Evolutionary conservation across 2,797 vertebrate species (phyloP), one percentile per base, ranked within the genome.

Genomic region (Coendou prehensilis): DNA sequence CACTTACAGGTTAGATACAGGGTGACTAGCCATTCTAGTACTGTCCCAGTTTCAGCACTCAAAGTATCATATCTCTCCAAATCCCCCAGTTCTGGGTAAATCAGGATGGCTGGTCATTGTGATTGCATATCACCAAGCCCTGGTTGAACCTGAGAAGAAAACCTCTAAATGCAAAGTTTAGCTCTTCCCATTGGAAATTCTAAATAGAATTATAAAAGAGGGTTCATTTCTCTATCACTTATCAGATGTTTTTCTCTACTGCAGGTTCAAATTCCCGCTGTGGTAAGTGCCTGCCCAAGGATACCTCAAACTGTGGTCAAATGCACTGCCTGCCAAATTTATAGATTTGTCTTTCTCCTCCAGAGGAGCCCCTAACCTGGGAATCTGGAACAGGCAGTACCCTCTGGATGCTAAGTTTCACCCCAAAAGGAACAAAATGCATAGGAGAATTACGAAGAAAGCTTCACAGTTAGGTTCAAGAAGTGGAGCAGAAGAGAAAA

Each of bases 291-390:
- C 64, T 64, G 13, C 8, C 67, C 18, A 79, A 18, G n/a, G n/a
- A 59, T 57, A 88, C n/a, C 37, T 92, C 81, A 61, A 92, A 90
- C 63, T 80, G 59, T 54, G 52, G 73, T 93, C 80, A 86, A n/a
- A 90, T 64, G 37, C 1, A 56, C 56, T 89, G 75, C 30, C 37
- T 37, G 57, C 47, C 82, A 95, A 71, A 47, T 71, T 33, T 63
- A 76, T 4, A 91, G 61, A 89, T 30, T 73, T 90, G 26, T 59
- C n/a, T 95, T 89, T 96, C 69, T 92, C 88, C n/a, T 94, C 78
- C 57, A 92, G 73, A 79, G 56, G 56, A 85, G 26, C 9, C 82
- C 47, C 78, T 88, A 97, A 85, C 63, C 71, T 93, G 37, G 59
- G 52, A 81, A 61, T 79, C 37, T 95, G 73, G n/a, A 91, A 87